Percentiles rank a stretch among this genome's conserved stretches.
phyloP scores from a whole-genome alignment of 2,797 vertebrate species.

The Ctenopoma multispine region DNA sequence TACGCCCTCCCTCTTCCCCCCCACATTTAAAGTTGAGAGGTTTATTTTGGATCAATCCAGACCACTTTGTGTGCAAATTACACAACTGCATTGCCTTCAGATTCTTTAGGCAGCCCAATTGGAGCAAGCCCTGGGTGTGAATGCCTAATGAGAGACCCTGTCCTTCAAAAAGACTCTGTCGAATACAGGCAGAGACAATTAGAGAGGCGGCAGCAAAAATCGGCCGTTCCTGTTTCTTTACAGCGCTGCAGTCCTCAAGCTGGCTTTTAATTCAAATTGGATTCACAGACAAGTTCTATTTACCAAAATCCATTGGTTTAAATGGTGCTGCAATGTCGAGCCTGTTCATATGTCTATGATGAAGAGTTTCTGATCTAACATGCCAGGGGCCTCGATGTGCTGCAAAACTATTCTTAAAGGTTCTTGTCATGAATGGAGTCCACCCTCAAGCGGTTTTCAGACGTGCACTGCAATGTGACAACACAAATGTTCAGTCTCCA shows the following conservation, averaged over 20 bases:
- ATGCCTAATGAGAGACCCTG: slow-evolving; percentile 85
- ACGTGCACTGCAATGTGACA: no score
- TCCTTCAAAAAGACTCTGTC: slow-evolving; percentile 79
- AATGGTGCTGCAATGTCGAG: slow-evolving; percentile 20
- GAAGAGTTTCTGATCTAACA: background rate
- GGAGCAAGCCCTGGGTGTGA: slow-evolving; percentile 83
- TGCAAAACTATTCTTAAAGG: background rate
- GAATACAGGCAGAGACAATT: slow-evolving; percentile 73
- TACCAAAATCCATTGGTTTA: slow-evolving; percentile 33
- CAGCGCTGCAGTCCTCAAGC: slow-evolving; percentile 11
- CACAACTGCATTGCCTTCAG: slow-evolving; percentile 91
- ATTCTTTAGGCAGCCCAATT: slow-evolving; percentile 91
- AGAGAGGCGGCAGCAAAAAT: slow-evolving; percentile 40
- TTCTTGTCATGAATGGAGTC: no score
- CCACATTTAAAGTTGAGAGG: slow-evolving; percentile 95
- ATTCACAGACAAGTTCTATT: slow-evolving; percentile 35
- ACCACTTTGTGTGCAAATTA: slow-evolving; percentile 98
- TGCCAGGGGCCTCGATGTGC: background rate
- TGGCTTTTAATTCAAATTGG: slow-evolving; percentile 27
- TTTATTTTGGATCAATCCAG: slow-evolving; percentile 97
- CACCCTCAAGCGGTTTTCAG: no score
- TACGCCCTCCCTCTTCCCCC: slow-evolving; percentile 84
- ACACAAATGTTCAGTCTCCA: no score
- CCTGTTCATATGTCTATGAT: background rate
- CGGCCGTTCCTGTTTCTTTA: slow-evolving; percentile 41